These are phyloP conservation scores for Notoglanidium macrostoma DNA, from an alignment of 2,797 vertebrate genomes.

Conservation along the genomic window DNA sequence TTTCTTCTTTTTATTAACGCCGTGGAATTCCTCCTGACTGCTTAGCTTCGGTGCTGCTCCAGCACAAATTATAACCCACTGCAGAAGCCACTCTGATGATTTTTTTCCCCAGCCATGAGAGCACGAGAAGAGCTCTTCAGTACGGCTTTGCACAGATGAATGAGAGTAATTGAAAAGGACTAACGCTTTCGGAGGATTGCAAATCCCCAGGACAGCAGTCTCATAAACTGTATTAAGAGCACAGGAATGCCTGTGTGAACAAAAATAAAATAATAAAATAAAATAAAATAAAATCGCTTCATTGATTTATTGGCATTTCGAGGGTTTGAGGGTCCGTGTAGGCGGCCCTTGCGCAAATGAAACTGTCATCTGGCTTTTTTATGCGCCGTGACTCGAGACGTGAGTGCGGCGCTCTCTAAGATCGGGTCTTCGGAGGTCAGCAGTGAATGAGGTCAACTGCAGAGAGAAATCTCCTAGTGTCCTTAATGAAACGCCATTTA, in stretches of 20 bases:
- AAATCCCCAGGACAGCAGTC: slow-evolving; percentile 5
- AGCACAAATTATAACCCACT: slow-evolving; percentile 47
- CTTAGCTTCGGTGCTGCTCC: slow-evolving; percentile 21
- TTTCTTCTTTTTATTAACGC: slow-evolving; percentile 19
- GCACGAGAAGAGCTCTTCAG: slow-evolving; percentile 47
- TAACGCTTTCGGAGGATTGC: slow-evolving; percentile 36
- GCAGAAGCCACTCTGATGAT: slow-evolving; percentile 52
- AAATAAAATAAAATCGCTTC: background rate
- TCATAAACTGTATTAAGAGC: slow-evolving; percentile 5
- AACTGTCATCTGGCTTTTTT: slow-evolving; percentile 32
- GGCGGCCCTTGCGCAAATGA: slow-evolving; percentile 11
- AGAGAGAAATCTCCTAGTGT: slow-evolving; percentile 36
- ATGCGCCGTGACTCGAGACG: slow-evolving; percentile 14
- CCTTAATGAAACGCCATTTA: slow-evolving; percentile 45
- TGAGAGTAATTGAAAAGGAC: slow-evolving; percentile 48
- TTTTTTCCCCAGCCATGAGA: slow-evolving; percentile 29
- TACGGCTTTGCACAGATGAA: slow-evolving; percentile 42
- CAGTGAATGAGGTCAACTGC: slow-evolving; percentile 35
- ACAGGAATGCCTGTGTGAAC: slow-evolving; percentile 20
- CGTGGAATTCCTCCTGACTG: slow-evolving; percentile 41
- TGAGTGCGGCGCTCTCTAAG: slow-evolving; percentile 9
- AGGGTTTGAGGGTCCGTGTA: background rate
- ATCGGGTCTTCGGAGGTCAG: slow-evolving; percentile 17
- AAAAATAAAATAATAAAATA: background rate
- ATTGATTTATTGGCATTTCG: slow-evolving; percentile 8